A percentile compares a stretch with the other conserved stretches of the same genome.
Conservation (phyloP, 30 jellyfish, hydroid and myxozoan species). For the Aurelia aurita complex sp. Pacific region DNA sequence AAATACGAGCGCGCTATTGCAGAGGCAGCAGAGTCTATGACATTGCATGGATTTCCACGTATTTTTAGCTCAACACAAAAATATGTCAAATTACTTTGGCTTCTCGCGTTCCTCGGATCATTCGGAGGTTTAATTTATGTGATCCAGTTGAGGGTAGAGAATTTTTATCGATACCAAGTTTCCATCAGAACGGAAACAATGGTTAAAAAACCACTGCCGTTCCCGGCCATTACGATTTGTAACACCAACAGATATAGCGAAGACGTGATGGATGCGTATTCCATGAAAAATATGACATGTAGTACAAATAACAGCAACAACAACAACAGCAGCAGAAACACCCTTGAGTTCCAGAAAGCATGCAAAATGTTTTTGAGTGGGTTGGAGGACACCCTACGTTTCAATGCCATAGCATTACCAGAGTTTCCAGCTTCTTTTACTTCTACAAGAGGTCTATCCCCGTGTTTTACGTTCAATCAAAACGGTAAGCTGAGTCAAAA, state of each 20-base stretch:
- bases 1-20: background rate
- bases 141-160: constrained; percentile 3
- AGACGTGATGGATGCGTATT: background rate
- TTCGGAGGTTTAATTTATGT: background rate
- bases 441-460: background rate
- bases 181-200: constrained; percentile 17
- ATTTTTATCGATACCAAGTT: constrained; percentile 22
- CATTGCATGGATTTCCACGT: constrained; percentile 46
- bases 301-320: background rate
- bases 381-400: constrained; percentile 28
- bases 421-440: constrained; percentile 21
- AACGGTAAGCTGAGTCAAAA: constrained; percentile 19
- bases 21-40: constrained; percentile 32
- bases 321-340: background rate
- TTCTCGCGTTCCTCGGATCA: constrained; percentile 18
- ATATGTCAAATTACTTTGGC: constrained; percentile 8
- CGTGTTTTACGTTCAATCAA: constrained; percentile 45
- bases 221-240: constrained; percentile 46
- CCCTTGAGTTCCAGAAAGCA: constrained; percentile 33
- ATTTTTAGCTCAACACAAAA: background rate
- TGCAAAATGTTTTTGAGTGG: constrained; percentile 49
- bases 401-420: constrained; percentile 9
- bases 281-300: constrained; percentile 17
- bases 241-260: constrained; percentile 27
- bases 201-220: constrained; percentile 33